phyloP scores from a whole-genome alignment of 2,113 vertebrate genomes.

The Probosciger aterrimus region DNA sequence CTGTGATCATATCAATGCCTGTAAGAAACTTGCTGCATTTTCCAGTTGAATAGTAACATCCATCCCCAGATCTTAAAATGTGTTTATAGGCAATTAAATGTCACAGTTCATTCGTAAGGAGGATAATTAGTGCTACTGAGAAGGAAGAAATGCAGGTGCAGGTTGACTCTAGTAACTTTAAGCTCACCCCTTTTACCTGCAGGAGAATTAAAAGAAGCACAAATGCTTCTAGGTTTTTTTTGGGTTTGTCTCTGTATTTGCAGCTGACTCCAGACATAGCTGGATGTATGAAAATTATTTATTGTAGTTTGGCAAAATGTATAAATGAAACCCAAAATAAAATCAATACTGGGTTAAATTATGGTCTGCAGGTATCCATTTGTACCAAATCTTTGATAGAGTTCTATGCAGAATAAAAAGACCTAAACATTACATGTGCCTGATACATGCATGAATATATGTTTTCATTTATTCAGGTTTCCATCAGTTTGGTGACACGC shows the following conservation, averaged over 20 bases:
- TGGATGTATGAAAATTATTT: not conserved
- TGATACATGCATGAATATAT: not conserved
- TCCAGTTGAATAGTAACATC: not conserved
- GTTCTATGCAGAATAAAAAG: not conserved
- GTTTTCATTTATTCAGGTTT: not conserved
- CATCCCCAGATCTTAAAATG: not conserved
- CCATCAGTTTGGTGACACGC: not conserved
- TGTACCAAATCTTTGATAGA: not conserved
- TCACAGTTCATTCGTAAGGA: not conserved
- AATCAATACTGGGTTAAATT: not conserved
- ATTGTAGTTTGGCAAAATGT: not conserved
- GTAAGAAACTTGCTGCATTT: not conserved
- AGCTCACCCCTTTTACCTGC: not conserved
- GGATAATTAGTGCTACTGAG: not conserved
- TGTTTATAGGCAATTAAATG: conserved; percentile 38
- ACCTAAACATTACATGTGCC: not conserved
- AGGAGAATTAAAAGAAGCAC: not conserved
- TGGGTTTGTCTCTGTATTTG: not conserved
- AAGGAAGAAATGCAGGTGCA: not conserved
- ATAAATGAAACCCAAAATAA: not conserved
- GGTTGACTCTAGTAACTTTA: not conserved
- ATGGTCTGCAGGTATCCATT: not conserved
- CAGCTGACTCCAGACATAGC: not conserved
- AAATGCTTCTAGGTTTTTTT: not conserved
- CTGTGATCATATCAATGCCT: not conserved